Base-by-base conservation (phyloP, 2,888 invertebrate species). In the Ischnus inquisitorius region DNA sequence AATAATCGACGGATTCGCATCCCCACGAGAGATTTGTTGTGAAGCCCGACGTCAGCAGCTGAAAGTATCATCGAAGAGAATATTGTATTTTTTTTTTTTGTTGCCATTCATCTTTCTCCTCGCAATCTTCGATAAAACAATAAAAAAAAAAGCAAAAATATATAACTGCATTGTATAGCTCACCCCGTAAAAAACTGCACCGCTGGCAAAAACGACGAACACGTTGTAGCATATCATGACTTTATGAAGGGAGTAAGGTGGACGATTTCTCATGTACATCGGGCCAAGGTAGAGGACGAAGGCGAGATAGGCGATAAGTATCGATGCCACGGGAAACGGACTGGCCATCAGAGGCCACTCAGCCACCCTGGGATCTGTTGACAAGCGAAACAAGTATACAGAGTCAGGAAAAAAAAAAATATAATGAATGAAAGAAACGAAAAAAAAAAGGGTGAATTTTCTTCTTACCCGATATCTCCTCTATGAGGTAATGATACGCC, bases 1-100 rank as follows among this genome's bases (percentile, higher is more conserved):
- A 96, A 92, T 96, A 96, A 92, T 97, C 96, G 12, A 96, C 96
- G 0, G 96, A 95, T 92, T 96, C 95, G 93, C 97, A 97, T 57
- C 96, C 95, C 86, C 95, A 94, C 79, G 95, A 94, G 86, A 95
- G 95, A 54, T 94, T 95, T 0, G 95, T 95, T 0, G 95, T 95
- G 95, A 95, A 96, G 1, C 96, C 96, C 16, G 96, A 95, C n/a
- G 95, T 95, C 87, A 95, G 90, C 60, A 96, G 93, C 96, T 96
- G 92, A 64, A 94, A 94, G 78, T 46, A 14, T 41, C 41, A 82
- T 57, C 19, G 41, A 84, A 5, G 16, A 76, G 19, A 67, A 69
- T 75, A 74, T 62, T 43, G 16, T 51, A 69, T 16, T 51, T 28
- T 43, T 41, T 60, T 60, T 19, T 4, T 25, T n/a, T 39, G 39